Evolutionary conservation across 1,140 invertebrate species (phyloP), one percentile per base, ranked within the genome.

Genomic region (Kradibia gibbosae): DNA sequence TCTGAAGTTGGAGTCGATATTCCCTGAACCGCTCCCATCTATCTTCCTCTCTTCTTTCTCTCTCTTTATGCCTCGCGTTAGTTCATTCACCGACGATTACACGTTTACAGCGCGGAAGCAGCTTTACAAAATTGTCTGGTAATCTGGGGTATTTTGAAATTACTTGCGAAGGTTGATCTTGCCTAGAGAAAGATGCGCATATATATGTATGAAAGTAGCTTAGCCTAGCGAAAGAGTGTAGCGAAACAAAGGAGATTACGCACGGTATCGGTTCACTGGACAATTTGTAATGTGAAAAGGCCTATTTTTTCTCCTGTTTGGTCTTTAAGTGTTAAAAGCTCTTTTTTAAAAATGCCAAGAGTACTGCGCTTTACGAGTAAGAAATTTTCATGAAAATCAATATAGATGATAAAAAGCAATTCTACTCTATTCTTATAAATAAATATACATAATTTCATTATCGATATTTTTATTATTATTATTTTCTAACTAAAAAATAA

Each of bases 171-270:
- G n/a, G n/a, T n/a, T n/a, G n/a, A n/a, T n/a, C n/a, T n/a, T n/a
- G 82, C 84, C 78, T 82, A 25, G 78, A 72, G 70, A 60, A 60
- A 73, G 53, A 70, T 39, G 36, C 62, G 45, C 17, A 39, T 67
- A 48, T 67, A 36, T 31, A 50, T 31, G 25, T 50, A 34, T 78
- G 36, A 31, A 42, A n/a, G 31, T 20, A 79, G 36, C 60, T 45
- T 67, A 36, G 84, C 78, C 78, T 80, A 78, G 84, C 79, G n/a
- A 82, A 17, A 45, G n/a, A 28, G 15, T 31, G 39, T 34, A 28
- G 36, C 72, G 81, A 84, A 83, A 87, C 84, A 86, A 87, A 87
- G 84, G 73, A 83, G 84, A 86, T 85, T 85, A 83, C 82, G 82
- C 82, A 79, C 50, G 48, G 36, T 60, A 72, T 72, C 67, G 78